Evolutionary conservation across 2,888 invertebrate genomes (phyloP).

Genomic region (Hybos culiciformis): DNA sequence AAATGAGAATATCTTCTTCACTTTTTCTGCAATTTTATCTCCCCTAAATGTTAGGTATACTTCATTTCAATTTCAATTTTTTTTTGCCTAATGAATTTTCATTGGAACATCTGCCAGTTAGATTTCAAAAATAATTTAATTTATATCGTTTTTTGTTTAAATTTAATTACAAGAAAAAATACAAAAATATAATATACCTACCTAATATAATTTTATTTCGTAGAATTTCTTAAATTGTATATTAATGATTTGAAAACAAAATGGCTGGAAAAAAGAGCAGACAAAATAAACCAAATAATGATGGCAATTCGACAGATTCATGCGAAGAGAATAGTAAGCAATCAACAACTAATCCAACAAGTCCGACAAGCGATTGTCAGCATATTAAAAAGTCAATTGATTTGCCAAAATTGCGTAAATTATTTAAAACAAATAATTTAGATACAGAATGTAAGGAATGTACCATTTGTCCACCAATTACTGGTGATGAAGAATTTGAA

Average conservation of each 20-base stretch:
- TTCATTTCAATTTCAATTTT: no score
- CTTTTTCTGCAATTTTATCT: no score
- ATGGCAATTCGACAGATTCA: constrained; percentile 55
- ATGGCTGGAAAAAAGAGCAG: constrained; percentile 61
- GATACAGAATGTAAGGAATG: constrained; percentile 45
- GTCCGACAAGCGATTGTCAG: constrained; percentile 40
- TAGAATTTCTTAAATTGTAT: no score
- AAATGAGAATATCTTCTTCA: no score
- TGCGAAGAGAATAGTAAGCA: constrained; percentile 42
- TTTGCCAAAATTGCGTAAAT: constrained; percentile 44
- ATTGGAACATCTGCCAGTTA: no score
- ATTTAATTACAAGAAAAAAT: no score
- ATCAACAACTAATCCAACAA: constrained; percentile 5
- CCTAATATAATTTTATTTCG: no score
- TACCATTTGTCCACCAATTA: constrained; percentile 16
- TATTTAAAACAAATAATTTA: constrained; percentile 40
- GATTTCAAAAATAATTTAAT: no score
- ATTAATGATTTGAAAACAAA: not conserved
- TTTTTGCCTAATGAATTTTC: no score
- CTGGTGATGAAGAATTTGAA: constrained; percentile 29
- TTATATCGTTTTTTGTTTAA: no score
- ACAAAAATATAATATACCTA: no score
- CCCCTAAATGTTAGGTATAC: no score
- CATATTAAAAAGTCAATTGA: constrained; percentile 59
- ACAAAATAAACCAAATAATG: constrained; percentile 52